Conservation (phyloP, 2,888 invertebrate genomes). For the Melipona bicolor region DNA sequence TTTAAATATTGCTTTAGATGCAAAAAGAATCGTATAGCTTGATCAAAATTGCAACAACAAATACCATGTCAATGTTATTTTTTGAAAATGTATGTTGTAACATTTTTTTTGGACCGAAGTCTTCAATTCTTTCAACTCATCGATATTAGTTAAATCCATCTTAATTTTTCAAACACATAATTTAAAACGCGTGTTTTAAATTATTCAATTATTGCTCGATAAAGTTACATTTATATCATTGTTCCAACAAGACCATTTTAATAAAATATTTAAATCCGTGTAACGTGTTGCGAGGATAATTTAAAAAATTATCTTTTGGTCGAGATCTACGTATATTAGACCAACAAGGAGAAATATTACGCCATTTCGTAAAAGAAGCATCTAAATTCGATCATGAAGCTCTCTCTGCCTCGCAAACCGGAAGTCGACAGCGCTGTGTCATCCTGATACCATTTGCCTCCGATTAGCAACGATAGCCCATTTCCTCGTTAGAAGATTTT, state of each 20-base stretch:
- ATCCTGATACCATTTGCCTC: conserved; percentile 64
- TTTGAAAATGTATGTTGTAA: background rate
- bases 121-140: background rate
- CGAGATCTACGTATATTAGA: conserved; percentile 11
- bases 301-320: background rate
- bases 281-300: background rate
- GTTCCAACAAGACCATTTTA: too few species aligned
- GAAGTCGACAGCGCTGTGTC: conserved; percentile 59
- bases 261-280: too few species aligned
- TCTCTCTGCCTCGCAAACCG: conserved; percentile 45
- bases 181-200: too few species aligned
- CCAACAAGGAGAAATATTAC: conserved; percentile 26
- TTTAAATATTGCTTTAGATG: conserved; percentile 4
- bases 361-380: conserved; percentile 31
- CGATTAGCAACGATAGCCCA: conserved; percentile 62
- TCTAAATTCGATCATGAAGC: conserved; percentile 31
- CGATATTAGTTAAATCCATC: background rate
- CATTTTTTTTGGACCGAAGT: background rate
- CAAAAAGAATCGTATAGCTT: background rate
- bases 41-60: background rate
- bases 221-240: too few species aligned
- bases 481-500: conserved; percentile 53
- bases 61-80: background rate
- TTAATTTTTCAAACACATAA: background rate
- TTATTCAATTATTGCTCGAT: too few species aligned